phyloP scores from a whole-genome alignment of 2,113 vertebrate species.

The Tapirus terrestris region DNA sequence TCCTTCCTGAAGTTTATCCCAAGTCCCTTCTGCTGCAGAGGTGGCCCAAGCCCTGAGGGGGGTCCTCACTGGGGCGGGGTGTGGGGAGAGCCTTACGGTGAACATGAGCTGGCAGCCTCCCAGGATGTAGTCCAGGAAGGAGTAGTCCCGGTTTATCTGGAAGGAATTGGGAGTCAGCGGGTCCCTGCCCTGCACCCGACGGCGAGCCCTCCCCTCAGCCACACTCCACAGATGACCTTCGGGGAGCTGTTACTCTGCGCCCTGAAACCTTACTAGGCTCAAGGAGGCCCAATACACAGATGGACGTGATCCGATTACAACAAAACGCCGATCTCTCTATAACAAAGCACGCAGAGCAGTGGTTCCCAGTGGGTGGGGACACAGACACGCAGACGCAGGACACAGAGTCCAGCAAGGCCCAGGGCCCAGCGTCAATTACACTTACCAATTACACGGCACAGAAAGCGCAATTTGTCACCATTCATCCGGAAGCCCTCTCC shows the following conservation, averaged over 20 bases:
- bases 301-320: background rate
- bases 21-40: background rate
- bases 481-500: background rate
- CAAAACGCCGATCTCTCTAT: background rate
- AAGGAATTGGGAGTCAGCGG: conserved; percentile 50
- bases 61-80: background rate
- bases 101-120: conserved; percentile 99
- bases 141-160: conserved; percentile 96
- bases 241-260: background rate
- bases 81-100: conserved; percentile 90
- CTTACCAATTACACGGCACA: too few species aligned
- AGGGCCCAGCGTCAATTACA: background rate
- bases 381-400: accelerated
- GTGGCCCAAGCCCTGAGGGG: background rate
- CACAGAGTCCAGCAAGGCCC: background rate
- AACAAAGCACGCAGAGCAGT: background rate
- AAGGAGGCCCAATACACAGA: background rate
- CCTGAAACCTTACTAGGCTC: background rate
- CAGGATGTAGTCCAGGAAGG: conserved; percentile 98
- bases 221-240: background rate
- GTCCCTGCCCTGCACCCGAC: background rate
- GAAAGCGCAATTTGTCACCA: background rate
- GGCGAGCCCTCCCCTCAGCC: background rate
- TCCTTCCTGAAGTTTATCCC: background rate
- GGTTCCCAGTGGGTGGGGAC: background rate